phyloP scores from a whole-genome alignment of 2,113 vertebrate genomes.

The Oreochromis niloticus region DNA sequence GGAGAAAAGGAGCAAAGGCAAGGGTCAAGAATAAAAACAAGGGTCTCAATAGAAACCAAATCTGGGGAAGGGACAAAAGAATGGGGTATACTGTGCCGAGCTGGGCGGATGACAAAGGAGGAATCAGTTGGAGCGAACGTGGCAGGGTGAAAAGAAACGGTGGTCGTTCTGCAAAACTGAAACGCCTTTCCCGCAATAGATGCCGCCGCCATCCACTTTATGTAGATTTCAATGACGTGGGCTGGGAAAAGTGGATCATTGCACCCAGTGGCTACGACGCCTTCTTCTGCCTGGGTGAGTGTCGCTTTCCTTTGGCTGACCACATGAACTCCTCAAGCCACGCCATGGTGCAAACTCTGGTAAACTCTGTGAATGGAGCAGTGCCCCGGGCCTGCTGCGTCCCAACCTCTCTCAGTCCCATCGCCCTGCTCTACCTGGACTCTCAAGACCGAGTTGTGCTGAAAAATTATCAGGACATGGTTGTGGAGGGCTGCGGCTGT shows the following conservation, averaged over 20 bases:
- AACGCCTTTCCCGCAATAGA: slow-evolving; percentile 68
- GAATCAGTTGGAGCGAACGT: slow-evolving; percentile 42
- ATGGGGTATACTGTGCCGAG: not conserved
- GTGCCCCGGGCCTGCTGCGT: slow-evolving; percentile 79
- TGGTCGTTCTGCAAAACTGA: slow-evolving; percentile 68
- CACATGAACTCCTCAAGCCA: slow-evolving; percentile 85
- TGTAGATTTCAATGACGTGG: slow-evolving; percentile 80
- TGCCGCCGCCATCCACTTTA: slow-evolving; percentile 78
- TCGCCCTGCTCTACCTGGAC: slow-evolving; percentile 79
- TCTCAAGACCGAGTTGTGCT: slow-evolving; percentile 78
- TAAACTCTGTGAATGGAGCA: slow-evolving; percentile 77
- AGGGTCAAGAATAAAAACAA: slow-evolving; percentile 48
- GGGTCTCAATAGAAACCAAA: slow-evolving; percentile 35
- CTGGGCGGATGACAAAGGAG: slow-evolving; percentile 33
- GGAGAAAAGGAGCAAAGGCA: slow-evolving; percentile 51
- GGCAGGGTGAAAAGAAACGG: slow-evolving; percentile 71
- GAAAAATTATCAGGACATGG: slow-evolving; percentile 84
- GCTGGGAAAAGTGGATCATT: slow-evolving; percentile 82
- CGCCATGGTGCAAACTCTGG: slow-evolving; percentile 81
- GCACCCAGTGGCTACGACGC: slow-evolving; percentile 80
- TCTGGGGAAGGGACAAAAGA: slow-evolving; percentile 17
- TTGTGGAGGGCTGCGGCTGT: slow-evolving; percentile 81
- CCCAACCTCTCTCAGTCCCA: slow-evolving; percentile 78
- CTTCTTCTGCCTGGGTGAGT: slow-evolving; percentile 81
- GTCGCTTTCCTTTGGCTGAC: slow-evolving; percentile 78